Percentiles rank a stretch among this genome's conserved stretches.
Conservation (phyloP, 2,888 invertebrate species). For the Philaethria dido region DNA sequence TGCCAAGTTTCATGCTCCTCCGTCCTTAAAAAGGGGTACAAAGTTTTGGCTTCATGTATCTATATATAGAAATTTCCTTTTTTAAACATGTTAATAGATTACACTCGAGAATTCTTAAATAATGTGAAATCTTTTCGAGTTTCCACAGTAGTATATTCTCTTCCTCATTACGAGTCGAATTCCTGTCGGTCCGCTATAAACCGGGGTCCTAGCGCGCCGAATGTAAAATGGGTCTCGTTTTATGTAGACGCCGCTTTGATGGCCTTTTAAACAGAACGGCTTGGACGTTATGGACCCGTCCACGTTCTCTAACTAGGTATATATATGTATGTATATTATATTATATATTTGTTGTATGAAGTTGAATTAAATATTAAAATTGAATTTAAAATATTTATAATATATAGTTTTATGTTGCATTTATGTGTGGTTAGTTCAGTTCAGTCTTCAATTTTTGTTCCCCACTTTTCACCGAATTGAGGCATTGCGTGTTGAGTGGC, state of each 20-base stretch:
- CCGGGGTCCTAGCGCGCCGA: constrained; percentile 62
- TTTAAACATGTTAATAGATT: neutral
- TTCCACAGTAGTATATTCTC: constrained; percentile 52
- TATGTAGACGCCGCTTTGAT: constrained; percentile 70
- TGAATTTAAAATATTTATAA: no score
- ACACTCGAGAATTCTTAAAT: neutral
- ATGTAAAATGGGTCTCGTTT: constrained; percentile 72
- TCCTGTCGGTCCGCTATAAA: constrained; percentile 69
- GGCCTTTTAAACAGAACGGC: constrained; percentile 56
- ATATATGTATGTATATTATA: neutral
- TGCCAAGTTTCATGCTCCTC: no score
- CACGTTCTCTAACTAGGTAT: constrained; percentile 15
- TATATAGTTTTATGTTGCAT: no score
- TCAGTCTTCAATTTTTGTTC: no score
- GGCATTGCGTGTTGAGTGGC: no score
- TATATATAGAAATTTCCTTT: no score
- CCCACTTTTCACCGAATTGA: no score
- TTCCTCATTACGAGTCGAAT: constrained; percentile 73
- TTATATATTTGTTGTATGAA: neutral
- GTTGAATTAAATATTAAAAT: neutral
- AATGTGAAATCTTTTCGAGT: constrained; percentile 36
- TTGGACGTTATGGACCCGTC: constrained; percentile 40
- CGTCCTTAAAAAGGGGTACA: no score
- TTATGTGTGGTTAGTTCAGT: no score
- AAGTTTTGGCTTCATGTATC: no score